These are phyloP conservation scores for Dinomys branickii DNA, from an alignment of 2,113 vertebrate species.

Conservation along the genomic window DNA sequence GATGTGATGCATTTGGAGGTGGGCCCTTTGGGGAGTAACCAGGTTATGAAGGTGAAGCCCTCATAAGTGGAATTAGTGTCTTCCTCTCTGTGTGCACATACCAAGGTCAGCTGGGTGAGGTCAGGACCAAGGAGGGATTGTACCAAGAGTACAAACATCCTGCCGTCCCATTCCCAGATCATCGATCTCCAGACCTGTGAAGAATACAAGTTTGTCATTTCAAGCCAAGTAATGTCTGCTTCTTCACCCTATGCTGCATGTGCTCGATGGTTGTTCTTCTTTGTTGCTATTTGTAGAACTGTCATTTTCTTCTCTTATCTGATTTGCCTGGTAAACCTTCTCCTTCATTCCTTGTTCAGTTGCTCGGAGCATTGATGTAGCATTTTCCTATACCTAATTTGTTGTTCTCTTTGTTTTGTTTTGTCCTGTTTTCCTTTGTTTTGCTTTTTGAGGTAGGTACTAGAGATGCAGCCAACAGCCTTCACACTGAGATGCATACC, in stretches of 20 bases:
- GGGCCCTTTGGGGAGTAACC: background rate
- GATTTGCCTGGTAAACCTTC: background rate
- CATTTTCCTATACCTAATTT: background rate
- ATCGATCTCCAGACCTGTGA: background rate
- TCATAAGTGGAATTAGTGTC: background rate
- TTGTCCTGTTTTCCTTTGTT: no score
- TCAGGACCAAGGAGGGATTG: background rate
- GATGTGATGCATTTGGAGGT: background rate
- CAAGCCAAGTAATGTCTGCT: background rate
- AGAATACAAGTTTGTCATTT: background rate
- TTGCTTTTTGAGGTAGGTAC: background rate
- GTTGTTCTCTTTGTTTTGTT: background rate
- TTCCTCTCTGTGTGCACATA: background rate
- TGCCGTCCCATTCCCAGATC: rapidly evolving
- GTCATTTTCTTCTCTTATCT: background rate
- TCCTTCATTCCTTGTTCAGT: background rate
- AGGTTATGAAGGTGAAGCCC: background rate
- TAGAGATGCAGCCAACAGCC: background rate
- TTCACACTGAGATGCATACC: background rate
- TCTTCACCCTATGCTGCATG: rapidly evolving
- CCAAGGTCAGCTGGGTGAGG: background rate
- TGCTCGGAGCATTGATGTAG: background rate
- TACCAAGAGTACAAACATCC: background rate
- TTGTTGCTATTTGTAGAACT: background rate
- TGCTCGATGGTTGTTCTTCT: background rate